Conservation (phyloP, 2,797 vertebrate genomes). For the Sparus aurata region DNA sequence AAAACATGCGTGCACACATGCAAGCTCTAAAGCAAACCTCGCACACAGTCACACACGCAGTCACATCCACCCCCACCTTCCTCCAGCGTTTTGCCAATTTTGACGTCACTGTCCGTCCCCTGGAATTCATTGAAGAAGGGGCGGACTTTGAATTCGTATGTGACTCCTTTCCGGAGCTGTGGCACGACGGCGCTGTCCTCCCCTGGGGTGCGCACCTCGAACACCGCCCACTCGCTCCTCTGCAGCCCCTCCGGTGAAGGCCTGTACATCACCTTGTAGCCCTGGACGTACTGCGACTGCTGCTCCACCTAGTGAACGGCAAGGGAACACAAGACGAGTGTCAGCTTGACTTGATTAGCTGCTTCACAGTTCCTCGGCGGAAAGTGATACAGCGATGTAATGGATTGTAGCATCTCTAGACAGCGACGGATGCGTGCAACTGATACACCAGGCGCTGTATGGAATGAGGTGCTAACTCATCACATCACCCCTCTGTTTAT, state of each 20-base stretch:
- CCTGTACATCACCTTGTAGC: constrained; percentile 97
- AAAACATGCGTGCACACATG: constrained; percentile 65
- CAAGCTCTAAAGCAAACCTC: constrained; percentile 39
- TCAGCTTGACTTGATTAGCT: constrained; percentile 56
- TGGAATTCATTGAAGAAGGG: constrained; percentile 99
- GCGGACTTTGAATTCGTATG: constrained; percentile 96
- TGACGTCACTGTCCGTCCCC: constrained; percentile 98
- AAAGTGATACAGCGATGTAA: constrained; percentile 32
- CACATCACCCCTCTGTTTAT: constrained; percentile 68
- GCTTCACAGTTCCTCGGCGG: constrained; percentile 12
- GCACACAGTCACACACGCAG: constrained; percentile 17
- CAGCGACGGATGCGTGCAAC: constrained; percentile 35
- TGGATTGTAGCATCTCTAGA: constrained; percentile 31
- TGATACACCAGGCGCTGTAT: constrained; percentile 32
- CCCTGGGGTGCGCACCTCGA: constrained; percentile 93
- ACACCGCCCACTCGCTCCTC: constrained; percentile 93
- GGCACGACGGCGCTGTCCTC: constrained; percentile 93
- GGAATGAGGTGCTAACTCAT: constrained; percentile 70
- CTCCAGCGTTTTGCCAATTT: constrained; percentile 95
- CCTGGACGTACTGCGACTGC: constrained; percentile 97
- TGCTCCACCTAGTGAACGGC: constrained; percentile 92
- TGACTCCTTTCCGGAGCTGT: constrained; percentile 94
- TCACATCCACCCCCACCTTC: constrained; percentile 89
- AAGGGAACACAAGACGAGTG: constrained; percentile 23
- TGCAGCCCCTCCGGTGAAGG: constrained; percentile 84